Evolutionary conservation across 2,113 vertebrate species (phyloP), one percentile per base, ranked within the genome.

Genomic region (Oxyruncus cristatus): DNA sequence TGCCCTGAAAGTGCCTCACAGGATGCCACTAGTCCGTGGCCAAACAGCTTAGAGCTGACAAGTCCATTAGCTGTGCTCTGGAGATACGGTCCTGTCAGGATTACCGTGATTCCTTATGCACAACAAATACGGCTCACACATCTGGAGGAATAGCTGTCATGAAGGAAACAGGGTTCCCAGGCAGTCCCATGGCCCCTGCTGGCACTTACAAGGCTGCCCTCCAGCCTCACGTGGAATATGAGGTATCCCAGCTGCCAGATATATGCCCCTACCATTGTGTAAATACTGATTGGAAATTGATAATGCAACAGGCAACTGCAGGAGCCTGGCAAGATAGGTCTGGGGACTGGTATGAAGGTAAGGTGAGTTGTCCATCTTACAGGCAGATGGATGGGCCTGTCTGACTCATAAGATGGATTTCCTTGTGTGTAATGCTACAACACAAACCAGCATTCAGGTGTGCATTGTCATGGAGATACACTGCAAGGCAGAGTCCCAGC

Each of bases 391-490:
- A 79, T 21, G 74, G 52, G 28, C 14, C n/a, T 0, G 0, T 63
- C 44, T 0, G 0, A 13, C 41, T 74, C 14, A 1, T 47, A 58
- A 46, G 17, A 37, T 32, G 42, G 37, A 74, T 70, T 71, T 86
- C 9, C 35, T 59, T 5, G 10, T 47, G 17, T 42, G 26, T 61
- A 76, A 55, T 2, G 0, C 47, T 74, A 5, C 20, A n/a, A 59
- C 50, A 49, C 30, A 92, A 78, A 59, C 32, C 26, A 75, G 44
- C 58, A 49, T 4, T 15, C 16, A 49, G 46, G 41, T 21, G 41
- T 0, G 0, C 23, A 14, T 26, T 66, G 50, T 61, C 15, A 4
- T 8, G 39, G 37, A 67, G 52, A 46, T 19, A 53, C 7, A 6
- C 35, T 86, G 68, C 46, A 20, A 70, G 41, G 37, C 52, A 47